Percentiles rank a stretch among this genome's conserved stretches.
phyloP scores from a whole-genome alignment of 2,888 invertebrate species.

The Maniola hyperantus region DNA sequence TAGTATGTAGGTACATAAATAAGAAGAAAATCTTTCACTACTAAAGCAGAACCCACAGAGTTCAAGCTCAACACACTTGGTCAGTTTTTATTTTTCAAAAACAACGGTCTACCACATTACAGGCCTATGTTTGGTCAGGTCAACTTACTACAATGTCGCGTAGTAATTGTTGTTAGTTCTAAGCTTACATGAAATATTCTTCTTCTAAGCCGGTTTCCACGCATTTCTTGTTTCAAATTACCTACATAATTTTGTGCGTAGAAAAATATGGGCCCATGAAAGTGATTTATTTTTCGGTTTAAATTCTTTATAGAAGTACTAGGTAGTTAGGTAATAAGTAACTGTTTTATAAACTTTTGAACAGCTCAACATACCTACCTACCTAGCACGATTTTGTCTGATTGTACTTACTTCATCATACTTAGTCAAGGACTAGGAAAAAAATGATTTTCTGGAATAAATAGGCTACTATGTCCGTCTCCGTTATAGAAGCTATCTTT shows the following conservation, averaged over 20 bases:
- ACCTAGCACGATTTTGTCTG: no score
- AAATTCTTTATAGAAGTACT: not conserved
- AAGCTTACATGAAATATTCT: not conserved
- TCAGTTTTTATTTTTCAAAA: constrained; percentile 3
- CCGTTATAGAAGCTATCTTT: no score
- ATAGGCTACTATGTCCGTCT: no score
- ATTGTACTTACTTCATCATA: no score
- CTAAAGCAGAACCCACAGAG: not conserved
- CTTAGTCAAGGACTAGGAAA: no score
- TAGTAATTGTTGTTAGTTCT: not conserved
- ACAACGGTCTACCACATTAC: constrained; percentile 7
- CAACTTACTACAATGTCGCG: not conserved
- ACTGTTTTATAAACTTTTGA: not conserved
- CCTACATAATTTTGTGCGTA: not conserved
- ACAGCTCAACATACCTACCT: not conserved
- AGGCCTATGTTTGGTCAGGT: constrained; percentile 13
- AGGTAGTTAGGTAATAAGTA: not conserved
- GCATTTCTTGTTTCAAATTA: constrained; percentile 10
- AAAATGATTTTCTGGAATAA: no score
- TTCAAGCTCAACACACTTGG: not conserved
- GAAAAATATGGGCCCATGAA: not conserved
- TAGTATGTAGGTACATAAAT: no score
- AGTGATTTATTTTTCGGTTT: not conserved
- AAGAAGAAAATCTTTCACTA: not conserved
- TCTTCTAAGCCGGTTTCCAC: not conserved